phyloP scores from a whole-genome alignment of 2,113 vertebrate species.

The Seriola quinqueradiata region DNA sequence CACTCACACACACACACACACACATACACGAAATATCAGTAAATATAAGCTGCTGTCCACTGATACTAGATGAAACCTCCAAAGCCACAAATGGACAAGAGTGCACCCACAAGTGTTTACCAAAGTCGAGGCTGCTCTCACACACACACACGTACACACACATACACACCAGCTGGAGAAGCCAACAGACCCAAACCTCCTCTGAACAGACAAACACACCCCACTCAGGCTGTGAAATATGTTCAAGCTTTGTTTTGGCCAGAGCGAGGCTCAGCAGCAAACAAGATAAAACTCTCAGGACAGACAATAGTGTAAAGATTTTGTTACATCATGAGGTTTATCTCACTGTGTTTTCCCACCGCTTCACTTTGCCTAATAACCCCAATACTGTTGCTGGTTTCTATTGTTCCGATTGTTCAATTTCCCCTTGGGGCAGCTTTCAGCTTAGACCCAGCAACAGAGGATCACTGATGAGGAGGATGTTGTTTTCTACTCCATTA shows the following conservation, averaged over 20 bases:
- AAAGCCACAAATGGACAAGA: slow-evolving; percentile 6
- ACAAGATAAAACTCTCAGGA: not conserved
- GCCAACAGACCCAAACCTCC: slow-evolving; percentile 8
- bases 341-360: not conserved
- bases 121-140: not conserved
- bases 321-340: not conserved
- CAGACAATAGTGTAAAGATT: not conserved
- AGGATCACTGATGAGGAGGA: not conserved
- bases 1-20: not conserved
- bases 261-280: not conserved
- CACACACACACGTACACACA: slow-evolving; percentile 9
- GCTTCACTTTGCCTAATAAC: not conserved
- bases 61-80: slow-evolving; percentile 6
- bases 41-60: slow-evolving; percentile 12
- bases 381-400: not conserved
- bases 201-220: slow-evolving; percentile 18
- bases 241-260: not conserved
- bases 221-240: not conserved
- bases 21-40: not conserved
- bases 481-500: not conserved
- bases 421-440: slow-evolving; percentile 16
- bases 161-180: slow-evolving; percentile 28
- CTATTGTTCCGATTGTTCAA: not conserved
- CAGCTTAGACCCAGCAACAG: slow-evolving; percentile 14
- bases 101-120: slow-evolving; percentile 27